Conservation (phyloP, 2,888 invertebrate genomes). For the Mactromeris polynyma region DNA sequence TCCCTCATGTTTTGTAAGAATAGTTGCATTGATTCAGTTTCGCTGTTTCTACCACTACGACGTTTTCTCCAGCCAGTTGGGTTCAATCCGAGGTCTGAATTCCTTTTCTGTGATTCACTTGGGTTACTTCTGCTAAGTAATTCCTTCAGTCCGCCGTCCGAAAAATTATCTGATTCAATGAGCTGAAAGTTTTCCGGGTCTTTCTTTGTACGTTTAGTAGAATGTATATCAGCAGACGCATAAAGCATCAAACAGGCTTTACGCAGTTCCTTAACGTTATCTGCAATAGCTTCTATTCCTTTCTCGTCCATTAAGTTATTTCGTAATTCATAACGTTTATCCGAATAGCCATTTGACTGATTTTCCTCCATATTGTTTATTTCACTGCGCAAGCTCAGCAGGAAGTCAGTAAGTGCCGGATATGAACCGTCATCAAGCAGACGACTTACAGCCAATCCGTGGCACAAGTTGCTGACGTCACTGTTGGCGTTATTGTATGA, state of each 20-base stretch:
- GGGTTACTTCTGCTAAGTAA: not conserved
- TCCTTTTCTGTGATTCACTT: conserved; percentile 1
- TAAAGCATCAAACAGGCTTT: conserved; percentile 13
- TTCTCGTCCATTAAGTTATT: not conserved
- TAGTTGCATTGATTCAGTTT: not conserved
- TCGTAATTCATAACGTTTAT: not conserved
- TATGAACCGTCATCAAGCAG: not conserved
- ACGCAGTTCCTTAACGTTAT: not conserved
- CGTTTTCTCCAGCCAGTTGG: conserved; percentile 62
- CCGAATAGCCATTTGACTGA: not conserved
- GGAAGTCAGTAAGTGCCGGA: conserved; percentile 15
- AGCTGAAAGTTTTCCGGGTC: conserved; percentile 17
- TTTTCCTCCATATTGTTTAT: not conserved
- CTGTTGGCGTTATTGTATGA: not conserved
- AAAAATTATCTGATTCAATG: conserved; percentile 15
- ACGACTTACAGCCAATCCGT: not conserved
- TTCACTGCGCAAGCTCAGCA: conserved; percentile 27
- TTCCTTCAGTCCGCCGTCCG: conserved; percentile 4
- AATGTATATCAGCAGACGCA: not conserved
- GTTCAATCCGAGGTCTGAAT: conserved; percentile 38
- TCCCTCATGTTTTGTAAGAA: conserved; percentile 57
- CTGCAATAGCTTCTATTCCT: not conserved
- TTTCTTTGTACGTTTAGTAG: conserved; percentile 5
- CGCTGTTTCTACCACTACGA: conserved; percentile 21
- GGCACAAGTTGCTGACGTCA: conserved; percentile 22